These are phyloP conservation scores for Vultur gryphus DNA, from an alignment of 2,797 vertebrate genomes.

Conservation along the genomic window DNA sequence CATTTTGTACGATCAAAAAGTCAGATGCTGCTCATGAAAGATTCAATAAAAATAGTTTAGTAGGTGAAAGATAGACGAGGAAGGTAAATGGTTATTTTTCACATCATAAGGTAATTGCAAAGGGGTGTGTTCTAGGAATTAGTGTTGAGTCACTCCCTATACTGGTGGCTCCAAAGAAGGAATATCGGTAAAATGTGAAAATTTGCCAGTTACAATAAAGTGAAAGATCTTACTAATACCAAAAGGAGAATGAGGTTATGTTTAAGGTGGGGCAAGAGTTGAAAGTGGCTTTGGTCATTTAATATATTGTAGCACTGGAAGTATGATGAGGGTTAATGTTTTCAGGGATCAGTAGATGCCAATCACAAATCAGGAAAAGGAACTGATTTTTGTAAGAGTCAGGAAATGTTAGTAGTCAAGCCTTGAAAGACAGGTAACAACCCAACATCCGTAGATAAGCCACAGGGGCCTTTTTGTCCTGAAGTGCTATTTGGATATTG, in stretches of 20 bases:
- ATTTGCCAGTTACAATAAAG: background rate
- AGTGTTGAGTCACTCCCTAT: background rate
- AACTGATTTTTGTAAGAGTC: background rate
- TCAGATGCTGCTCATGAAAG: slow-evolving; percentile 1
- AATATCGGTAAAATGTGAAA: background rate
- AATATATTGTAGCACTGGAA: background rate
- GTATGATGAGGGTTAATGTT: background rate
- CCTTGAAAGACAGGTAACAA: background rate
- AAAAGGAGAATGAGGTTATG: background rate
- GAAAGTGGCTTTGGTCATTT: background rate
- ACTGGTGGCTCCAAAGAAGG: background rate
- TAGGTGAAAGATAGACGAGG: background rate
- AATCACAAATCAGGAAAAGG: background rate
- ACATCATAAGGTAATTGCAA: background rate
- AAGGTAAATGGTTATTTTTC: background rate
- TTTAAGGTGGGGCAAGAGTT: background rate
- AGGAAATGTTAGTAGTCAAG: background rate
- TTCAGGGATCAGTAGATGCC: background rate
- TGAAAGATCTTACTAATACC: background rate
- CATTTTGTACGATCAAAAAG: background rate
- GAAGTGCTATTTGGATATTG: background rate
- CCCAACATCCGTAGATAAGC: background rate
- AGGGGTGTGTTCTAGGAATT: background rate
- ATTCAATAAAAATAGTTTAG: background rate
- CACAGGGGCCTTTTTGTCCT: background rate